Evolutionary conservation across 2,888 invertebrate species (phyloP), one percentile per base, ranked within the genome.

Genomic region (Plusia festucae): DNA sequence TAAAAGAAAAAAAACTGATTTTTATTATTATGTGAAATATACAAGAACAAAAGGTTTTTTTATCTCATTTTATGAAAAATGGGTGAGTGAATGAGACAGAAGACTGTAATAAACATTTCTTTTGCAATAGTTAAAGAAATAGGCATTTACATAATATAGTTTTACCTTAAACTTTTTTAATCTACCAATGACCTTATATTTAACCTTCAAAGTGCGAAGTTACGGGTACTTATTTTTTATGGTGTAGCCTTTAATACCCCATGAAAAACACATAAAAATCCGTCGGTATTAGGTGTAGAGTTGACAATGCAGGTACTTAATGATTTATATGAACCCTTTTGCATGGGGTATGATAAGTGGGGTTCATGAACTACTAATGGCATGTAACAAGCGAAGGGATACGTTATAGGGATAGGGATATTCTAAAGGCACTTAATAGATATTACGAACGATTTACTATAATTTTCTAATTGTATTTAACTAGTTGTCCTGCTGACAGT

Each of bases 141-240:
- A 40, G n/a, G n/a, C 15, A 40, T 40, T 24, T 69, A 22, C 5
- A 22, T 55, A 18, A 55, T 9, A 20, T 20, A 20, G 24, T 5
- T 24, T 52, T 24, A 52, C 15, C 5, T 22, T 24, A 52, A 15
- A 52, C 15, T 15, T 24, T 70, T 60, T 75, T 76, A 59, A 73
- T 70, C 69, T 55, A 51, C 58, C 24, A n/a, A 51, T 56, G 64
- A 75, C 79, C 79, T 81, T 81, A 70, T 55, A 55, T 9, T 52
- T 60, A 27, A 75, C 69, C 77, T 71, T 69, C 68, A 58, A 49
- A 70, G 73, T 68, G 68, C 69, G 46, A 71, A 67, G 73, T 76
- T 76, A 76, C 65, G 73, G 70, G 62, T 71, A 76, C 78, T 78
- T 75, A 79, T 80, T 75, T 82, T 82, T 82, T 79, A 82, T 80